Percentiles rank a stretch among this genome's conserved stretches.
Evolutionary conservation across 2,797 vertebrate genomes (phyloP).

Genomic region (Momotus momota): DNA sequence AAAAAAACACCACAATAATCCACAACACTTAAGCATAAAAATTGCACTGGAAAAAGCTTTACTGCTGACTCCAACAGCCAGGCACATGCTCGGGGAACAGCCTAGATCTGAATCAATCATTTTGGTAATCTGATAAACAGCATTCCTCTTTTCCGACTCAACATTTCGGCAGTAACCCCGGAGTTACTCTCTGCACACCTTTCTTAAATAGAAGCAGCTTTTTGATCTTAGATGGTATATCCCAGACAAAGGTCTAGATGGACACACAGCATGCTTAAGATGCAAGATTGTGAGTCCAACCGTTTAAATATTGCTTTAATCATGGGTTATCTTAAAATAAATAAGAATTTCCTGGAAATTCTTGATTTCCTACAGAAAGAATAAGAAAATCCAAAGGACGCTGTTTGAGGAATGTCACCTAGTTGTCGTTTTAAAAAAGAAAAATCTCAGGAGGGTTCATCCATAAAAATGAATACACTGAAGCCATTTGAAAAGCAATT

Average conservation of each 20-base stretch:
- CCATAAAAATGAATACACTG: neutral
- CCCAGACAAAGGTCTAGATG: neutral
- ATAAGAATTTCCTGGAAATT: neutral
- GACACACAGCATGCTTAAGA: fast-evolving
- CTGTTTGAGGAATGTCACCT: neutral
- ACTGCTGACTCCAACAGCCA: neutral
- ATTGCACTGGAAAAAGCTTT: neutral
- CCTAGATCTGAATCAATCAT: neutral
- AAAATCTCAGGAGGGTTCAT: neutral
- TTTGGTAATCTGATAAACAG: neutral
- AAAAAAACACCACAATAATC: neutral
- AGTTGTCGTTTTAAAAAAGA: neutral
- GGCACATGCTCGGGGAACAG: neutral
- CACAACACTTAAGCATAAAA: neutral
- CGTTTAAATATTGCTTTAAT: neutral
- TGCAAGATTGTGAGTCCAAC: neutral
- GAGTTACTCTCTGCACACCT: neutral
- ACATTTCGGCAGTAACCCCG: fast-evolving
- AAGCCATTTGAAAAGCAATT: neutral
- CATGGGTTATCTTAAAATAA: neutral
- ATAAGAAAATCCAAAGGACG: neutral
- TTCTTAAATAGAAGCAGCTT: neutral
- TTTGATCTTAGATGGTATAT: fast-evolving
- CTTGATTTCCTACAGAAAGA: neutral
- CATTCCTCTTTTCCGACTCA: neutral